Percentiles rank a stretch among this genome's conserved stretches.
phyloP scores from a whole-genome alignment of 2,888 invertebrate genomes.

The Latheticus oryzae region DNA sequence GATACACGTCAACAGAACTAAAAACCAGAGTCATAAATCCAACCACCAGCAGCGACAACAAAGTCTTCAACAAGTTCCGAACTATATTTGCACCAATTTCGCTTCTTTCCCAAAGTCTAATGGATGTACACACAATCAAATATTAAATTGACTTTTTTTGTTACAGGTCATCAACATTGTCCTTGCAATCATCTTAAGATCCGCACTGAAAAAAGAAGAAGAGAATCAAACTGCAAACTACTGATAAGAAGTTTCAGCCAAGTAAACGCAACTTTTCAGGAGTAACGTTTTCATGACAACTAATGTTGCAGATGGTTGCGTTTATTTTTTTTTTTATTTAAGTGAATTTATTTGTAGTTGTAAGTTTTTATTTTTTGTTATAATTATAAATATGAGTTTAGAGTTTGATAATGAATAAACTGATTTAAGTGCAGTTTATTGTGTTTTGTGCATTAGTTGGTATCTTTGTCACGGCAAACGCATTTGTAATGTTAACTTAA shows the following conservation, averaged over 20 bases:
- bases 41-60: slow-evolving; percentile 23
- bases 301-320: slow-evolving; percentile 16
- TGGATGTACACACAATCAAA: slow-evolving; percentile 1
- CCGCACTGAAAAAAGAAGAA: slow-evolving; percentile 82
- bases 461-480: slow-evolving; percentile 42
- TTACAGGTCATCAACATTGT: slow-evolving; percentile 77
- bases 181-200: slow-evolving; percentile 76
- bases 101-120: slow-evolving; percentile 1
- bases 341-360: slow-evolving; percentile 5
- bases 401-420: slow-evolving; percentile 11
- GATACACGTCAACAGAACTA: slow-evolving; percentile 17
- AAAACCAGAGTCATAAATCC: slow-evolving; percentile 24
- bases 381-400: background rate
- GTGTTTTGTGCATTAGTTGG: slow-evolving; percentile 44
- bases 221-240: slow-evolving; percentile 63
- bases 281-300: slow-evolving; percentile 31
- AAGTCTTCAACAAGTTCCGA: slow-evolving; percentile 19
- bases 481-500: slow-evolving; percentile 51
- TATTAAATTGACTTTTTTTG: slow-evolving; percentile 38
- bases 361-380: slow-evolving; percentile 11
- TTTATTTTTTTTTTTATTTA: slow-evolving; percentile 6
- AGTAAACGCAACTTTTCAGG: slow-evolving; percentile 32
- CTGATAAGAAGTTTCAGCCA: slow-evolving; percentile 11
- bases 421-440: slow-evolving; percentile 21
- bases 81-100: slow-evolving; percentile 14